Conservation (phyloP, 2,113 vertebrate genomes). For the Phaetusa simplex region DNA sequence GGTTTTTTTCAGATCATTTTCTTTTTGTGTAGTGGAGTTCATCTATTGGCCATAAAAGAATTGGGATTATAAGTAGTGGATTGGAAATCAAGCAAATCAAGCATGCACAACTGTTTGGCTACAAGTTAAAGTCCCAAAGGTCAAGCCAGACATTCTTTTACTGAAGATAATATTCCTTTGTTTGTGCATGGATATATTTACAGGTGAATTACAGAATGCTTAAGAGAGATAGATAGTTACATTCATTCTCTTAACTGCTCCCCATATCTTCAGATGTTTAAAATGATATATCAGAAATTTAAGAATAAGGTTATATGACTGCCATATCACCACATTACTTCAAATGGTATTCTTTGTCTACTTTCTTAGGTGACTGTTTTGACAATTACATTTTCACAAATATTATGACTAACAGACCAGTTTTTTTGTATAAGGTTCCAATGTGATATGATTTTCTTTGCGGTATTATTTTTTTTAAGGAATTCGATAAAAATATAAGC, state of each 20-base stretch:
- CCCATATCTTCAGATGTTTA: conserved; percentile 29
- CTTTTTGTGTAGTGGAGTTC: background rate
- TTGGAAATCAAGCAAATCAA: background rate
- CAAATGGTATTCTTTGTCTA: conserved; percentile 3
- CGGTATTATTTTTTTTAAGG: background rate
- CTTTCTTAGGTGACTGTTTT: conserved; percentile 7
- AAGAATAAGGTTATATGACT: conserved; percentile 12
- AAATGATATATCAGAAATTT: conserved; percentile 1
- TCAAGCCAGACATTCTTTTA: background rate
- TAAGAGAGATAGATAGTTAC: conserved; percentile 14
- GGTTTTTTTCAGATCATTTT: background rate
- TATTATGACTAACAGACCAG: conserved; percentile 18
- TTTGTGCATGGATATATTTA: background rate
- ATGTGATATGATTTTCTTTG: background rate
- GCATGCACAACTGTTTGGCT: background rate
- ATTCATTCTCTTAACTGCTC: conserved; percentile 8
- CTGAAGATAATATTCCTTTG: background rate
- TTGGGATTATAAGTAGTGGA: background rate
- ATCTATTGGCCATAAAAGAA: background rate
- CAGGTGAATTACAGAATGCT: background rate
- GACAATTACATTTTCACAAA: conserved; percentile 30
- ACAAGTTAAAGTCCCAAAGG: background rate
- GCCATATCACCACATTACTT: background rate
- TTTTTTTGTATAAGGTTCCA: background rate
- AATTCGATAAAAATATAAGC: background rate